Base-by-base conservation (phyloP, 2,888 invertebrate species). In the Oxycera nigricornis region DNA sequence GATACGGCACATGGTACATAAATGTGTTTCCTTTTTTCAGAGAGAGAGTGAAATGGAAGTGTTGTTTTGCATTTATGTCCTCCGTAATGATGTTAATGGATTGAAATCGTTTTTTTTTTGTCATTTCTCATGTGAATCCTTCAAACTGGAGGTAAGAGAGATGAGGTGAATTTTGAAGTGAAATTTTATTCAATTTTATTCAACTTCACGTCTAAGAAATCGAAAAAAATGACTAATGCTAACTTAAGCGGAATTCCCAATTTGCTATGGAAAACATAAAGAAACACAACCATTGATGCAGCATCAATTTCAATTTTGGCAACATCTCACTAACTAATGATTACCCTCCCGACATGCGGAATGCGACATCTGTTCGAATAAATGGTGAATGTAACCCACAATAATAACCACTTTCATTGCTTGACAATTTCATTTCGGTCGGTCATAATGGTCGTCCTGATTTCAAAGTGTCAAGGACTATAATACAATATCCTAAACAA, bases 21-120 rank as follows among this genome's bases (percentile, higher is more conserved):
- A 3, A 52, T 52, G 14, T 22, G n/a, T 31, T n/a, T 20, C 22
- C 1, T 55, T 70, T 28, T 70, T 70, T 55, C 55, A 35, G 24
- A 6, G 14, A 22, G 41, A 50, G 24, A n/a, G n/a, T n/a, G n/a
- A n/a, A n/a, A n/a, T 68, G 68, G 68, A 70, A 52, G 70, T 52
- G 52, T 30, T 70, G 70, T 70, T 70, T 70, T 52, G 70, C 70
- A 70, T 55, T 70, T 70, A 55, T 70, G 70, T 31, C n/a, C 31
- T 52, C 22, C 30, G 55, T 70, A 52, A 55, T 55, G 55, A 55
- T 31, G 31, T 9, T 70, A 70, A 52, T 70, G 55, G 70, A 70
- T 20, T 14, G 52, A 52, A 31, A 52, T 30, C 28, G 52, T 52
- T 67, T 14, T 26, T 26, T 65, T 65, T 20, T 65, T 26, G 28